Evolutionary conservation across 2,888 invertebrate species (phyloP).

Genomic region (Aphodius granarius): DNA sequence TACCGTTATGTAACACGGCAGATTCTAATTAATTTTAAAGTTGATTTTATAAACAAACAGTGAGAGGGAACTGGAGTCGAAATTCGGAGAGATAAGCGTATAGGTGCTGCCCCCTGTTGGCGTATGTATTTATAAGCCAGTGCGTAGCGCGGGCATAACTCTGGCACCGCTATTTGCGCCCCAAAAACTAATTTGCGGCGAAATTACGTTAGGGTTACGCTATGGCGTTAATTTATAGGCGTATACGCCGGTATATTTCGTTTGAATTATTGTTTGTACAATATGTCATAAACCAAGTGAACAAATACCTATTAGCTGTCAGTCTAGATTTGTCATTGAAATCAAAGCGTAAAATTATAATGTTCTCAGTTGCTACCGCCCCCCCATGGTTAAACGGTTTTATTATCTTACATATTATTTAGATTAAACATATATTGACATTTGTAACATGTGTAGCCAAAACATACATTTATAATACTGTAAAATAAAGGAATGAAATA

Average conservation of each 20-base stretch:
- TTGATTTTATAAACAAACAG: slow-evolving; percentile 25
- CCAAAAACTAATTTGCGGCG: not conserved
- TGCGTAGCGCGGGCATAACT: not conserved
- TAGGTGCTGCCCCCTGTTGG: not conserved
- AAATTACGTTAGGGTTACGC: not conserved
- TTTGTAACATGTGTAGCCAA: too few relatives aligned
- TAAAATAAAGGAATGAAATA: too few relatives aligned
- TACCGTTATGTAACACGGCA: not conserved
- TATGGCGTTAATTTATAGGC: not conserved
- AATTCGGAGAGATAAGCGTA: not conserved
- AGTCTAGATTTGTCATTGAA: not conserved
- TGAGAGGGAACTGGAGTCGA: slow-evolving; percentile 4
- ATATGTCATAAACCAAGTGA: not conserved
- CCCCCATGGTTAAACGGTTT: too few relatives aligned
- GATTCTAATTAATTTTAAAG: slow-evolving; percentile 26
- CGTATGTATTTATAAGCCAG: not conserved
- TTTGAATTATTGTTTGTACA: not conserved
- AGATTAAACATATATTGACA: too few relatives aligned
- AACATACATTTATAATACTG: too few relatives aligned
- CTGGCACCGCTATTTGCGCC: not conserved
- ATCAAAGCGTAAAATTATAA: not conserved
- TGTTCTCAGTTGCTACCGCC: not conserved
- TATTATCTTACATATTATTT: too few relatives aligned
- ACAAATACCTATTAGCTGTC: not conserved
- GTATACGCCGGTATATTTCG: not conserved